Evolutionary conservation across 2,888 invertebrate genomes (phyloP), one percentile per base, ranked within the genome.

Genomic region (Agriopis aurantiaria): DNA sequence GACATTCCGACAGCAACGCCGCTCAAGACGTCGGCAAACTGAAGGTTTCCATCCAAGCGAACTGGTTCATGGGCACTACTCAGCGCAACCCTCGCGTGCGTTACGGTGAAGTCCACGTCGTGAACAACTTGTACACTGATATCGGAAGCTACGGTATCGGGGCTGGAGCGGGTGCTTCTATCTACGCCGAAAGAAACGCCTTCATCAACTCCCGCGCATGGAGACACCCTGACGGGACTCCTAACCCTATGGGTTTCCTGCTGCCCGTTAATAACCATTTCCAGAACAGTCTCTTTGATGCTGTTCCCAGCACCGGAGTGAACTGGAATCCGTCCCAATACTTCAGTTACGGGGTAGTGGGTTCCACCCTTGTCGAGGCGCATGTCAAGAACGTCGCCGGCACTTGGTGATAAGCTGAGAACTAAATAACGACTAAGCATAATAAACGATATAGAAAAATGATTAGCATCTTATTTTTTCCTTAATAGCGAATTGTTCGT

Each of bases 91-190:
- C 76, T 5, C 60, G 71, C 12, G 72, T 76, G 3, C 55, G 76
- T 2, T 75, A 6, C 56, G 74, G 68, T 11, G 69, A 72, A 14
- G 73, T 76, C 4, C 76, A 76, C 61, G n/a, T 76, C 0, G 11
- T 74, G 9, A 76, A 76, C 68, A 76, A 76, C 69, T 43, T 76
- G 62, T 76, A 69, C 61, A 74, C 73, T 0, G 70, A 73, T 40
- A 61, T 74, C 4, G 70, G 65, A 10, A 17, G 8, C 17, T 76
- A 76, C 65, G 70, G 70, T 6, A 69, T 73, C 57, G 76, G 76
- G 7, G 74, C 40, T 0, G 76, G 69, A 11, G 73, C 65, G 11
- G 74, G 73, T 0, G 64, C 76, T 6, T 70, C 68, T 0, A 58
- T 76, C 40, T 63, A 65, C 56, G 68, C 72, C 9, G 76, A 76